Percentiles rank a stretch among this genome's conserved stretches.
phyloP scores from a whole-genome alignment of 2,797 vertebrate genomes.

The Sebastes vulpes region DNA sequence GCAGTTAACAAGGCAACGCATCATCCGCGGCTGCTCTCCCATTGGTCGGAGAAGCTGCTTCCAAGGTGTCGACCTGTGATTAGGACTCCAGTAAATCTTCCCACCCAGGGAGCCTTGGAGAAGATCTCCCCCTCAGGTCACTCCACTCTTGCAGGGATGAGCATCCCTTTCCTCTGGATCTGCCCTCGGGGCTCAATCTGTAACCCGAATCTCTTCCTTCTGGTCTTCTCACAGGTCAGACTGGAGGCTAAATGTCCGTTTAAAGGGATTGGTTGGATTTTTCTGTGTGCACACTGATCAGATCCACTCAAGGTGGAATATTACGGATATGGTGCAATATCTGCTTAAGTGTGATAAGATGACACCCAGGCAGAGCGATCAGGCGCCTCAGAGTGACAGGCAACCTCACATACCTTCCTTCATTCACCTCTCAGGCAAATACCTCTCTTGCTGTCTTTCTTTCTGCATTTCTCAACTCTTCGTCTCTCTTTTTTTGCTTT shows the following conservation, averaged over 20 bases:
- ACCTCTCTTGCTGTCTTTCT: slow-evolving; percentile 59
- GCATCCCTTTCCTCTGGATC: slow-evolving; percentile 20
- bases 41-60: slow-evolving; percentile 64
- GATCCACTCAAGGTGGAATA: slow-evolving; percentile 4
- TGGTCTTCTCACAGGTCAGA: neutral
- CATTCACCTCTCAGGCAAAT: slow-evolving; percentile 82
- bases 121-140: slow-evolving; percentile 32
- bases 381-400: slow-evolving; percentile 75
- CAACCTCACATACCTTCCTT: slow-evolving; percentile 72
- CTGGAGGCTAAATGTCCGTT: neutral
- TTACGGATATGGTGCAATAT: slow-evolving; percentile 46
- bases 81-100: slow-evolving; percentile 80
- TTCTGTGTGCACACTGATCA: neutral
- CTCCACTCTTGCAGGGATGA: slow-evolving; percentile 32
- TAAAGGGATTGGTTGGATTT: neutral
- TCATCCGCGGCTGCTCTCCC: slow-evolving; percentile 48
- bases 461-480: slow-evolving; percentile 33
- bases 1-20: slow-evolving; percentile 62
- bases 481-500: neutral
- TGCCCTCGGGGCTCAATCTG: slow-evolving; percentile 22
- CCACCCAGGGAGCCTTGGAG: slow-evolving; percentile 65
- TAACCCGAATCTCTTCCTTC: slow-evolving; percentile 2
- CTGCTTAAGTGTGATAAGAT: slow-evolving; percentile 55
- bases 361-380: slow-evolving; percentile 59
- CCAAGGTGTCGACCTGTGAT: slow-evolving; percentile 74